Evolutionary conservation across 1,140 invertebrate genomes (phyloP), one percentile per base, ranked within the genome.

Genomic region (Lasioglossum albipes): DNA sequence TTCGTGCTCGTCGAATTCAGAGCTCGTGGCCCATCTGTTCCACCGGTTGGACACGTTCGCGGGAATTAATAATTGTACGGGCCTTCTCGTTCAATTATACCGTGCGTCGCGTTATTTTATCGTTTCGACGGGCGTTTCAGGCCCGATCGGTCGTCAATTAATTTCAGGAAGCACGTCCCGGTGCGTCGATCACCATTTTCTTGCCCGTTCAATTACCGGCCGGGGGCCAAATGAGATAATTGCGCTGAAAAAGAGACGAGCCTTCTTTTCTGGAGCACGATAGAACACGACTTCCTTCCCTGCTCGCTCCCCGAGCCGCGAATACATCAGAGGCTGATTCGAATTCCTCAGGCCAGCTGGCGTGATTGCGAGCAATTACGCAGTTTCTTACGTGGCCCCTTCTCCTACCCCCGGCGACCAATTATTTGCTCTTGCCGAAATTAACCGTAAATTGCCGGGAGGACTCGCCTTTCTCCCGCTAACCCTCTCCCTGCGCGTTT

Each of bases 371-470:
- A 79, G 81, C 89, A 89, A 88, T 91, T 90, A 89, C 75, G 68
- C 64, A 78, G 76, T 85, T 87, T 84, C 87, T 88, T 89, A 87
- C 65, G 70, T 74, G 20, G 59, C 62, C 68, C 70, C 61, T 66
- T 69, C 70, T 73, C 84, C 78, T 71, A 77, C 78, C 83, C 10
- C 10, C 12, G 10, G 1, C 45, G 80, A 85, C 84, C 91, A 91
- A 92, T 92, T 92, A 92, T 92, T 91, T 90, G 87, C 89, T 91
- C 91, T 69, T 88, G 84, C 79, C 86, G 81, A 91, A 91, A 90
- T 92, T 91, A 92, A 90, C 87, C 88, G 88, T 85, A 88, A 89
- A 91, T 90, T 90, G 89, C 81, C 65, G 68, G 66, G 62, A 61
- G 45, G 80, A 79, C n/a, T 84, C 73, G 81, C 9, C 70, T 27